A percentile compares a stretch with the other conserved stretches of the same genome.
These are phyloP conservation scores for Hafferia zeledoni DNA, from an alignment of 2,797 vertebrate genomes.

Conservation along the genomic window DNA sequence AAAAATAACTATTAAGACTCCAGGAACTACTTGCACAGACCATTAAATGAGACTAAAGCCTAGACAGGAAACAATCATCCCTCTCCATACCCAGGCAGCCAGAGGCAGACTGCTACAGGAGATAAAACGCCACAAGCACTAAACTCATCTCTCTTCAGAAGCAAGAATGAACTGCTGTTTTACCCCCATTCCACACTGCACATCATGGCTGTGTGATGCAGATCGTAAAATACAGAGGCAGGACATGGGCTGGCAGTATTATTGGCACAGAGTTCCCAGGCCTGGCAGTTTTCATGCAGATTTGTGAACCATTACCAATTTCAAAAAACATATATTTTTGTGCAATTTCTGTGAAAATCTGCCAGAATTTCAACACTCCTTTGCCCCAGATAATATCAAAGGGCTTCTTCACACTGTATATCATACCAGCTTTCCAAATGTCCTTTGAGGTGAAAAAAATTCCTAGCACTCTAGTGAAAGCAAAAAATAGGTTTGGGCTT, in stretches of 20 bases:
- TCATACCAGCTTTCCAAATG: background rate
- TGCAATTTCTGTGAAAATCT: background rate
- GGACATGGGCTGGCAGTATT: background rate
- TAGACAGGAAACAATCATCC: background rate
- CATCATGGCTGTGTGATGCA: accelerated
- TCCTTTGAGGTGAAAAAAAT: background rate
- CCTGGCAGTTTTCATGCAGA: background rate
- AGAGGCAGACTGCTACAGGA: background rate
- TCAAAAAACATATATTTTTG: background rate
- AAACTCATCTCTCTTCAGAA: background rate
- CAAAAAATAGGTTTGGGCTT: background rate
- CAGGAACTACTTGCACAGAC: background rate
- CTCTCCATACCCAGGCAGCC: background rate
- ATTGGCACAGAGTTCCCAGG: background rate
- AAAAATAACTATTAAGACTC: background rate
- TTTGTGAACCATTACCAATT: background rate
- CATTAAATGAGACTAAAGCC: background rate
- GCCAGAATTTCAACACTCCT: background rate
- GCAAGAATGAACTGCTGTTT: background rate
- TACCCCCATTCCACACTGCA: background rate
- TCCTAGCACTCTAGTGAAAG: background rate
- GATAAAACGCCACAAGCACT: background rate
- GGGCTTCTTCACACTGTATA: background rate
- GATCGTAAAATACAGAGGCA: background rate
- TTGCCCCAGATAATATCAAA: background rate